phyloP scores from a whole-genome alignment of 2,888 invertebrate genomes.

The Nyleta sp. region DNA sequence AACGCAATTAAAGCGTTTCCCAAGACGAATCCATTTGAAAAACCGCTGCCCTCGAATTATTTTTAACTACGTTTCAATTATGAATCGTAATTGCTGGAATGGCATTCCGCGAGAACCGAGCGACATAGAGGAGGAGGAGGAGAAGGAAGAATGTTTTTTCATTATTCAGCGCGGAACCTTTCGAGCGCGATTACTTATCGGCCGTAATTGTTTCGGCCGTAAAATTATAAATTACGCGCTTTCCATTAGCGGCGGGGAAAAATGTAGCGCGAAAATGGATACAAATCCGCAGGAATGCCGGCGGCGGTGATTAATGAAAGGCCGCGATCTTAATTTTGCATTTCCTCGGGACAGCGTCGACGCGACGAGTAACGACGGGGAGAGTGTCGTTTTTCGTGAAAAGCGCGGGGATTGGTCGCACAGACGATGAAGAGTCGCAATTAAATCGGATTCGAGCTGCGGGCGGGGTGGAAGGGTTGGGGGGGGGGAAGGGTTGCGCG shows the following conservation, averaged over 20 bases:
- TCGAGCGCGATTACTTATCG: constrained; percentile 34
- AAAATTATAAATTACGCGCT: constrained; percentile 24
- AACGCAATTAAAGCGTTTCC: constrained; percentile 19
- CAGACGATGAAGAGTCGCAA: constrained; percentile 38
- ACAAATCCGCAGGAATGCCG: constrained; percentile 12
- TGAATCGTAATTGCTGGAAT: constrained; percentile 22
- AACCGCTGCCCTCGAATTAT: constrained; percentile 4
- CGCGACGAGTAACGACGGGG: constrained; percentile 30
- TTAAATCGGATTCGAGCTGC: constrained; percentile 47
- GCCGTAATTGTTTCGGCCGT: constrained; percentile 26
- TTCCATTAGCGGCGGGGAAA: constrained; percentile 32
- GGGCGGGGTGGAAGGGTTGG: neutral
- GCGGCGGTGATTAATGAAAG: constrained; percentile 44
- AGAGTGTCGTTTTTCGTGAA: constrained; percentile 36
- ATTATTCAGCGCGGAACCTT: constrained; percentile 3
- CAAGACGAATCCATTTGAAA: constrained; percentile 5
- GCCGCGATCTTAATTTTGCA: constrained; percentile 45
- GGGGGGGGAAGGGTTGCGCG: constrained; percentile 21
- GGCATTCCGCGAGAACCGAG: constrained; percentile 7
- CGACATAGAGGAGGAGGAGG: neutral
- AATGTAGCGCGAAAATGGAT: constrained; percentile 26
- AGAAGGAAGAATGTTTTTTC: neutral
- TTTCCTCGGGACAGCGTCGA: constrained; percentile 30
- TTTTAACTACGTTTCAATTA: constrained; percentile 34
- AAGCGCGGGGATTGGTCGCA: constrained; percentile 38